A percentile compares a stretch with the other conserved stretches of the same genome.
Conservation (phyloP, 2,797 vertebrate genomes). For the Chaunax sp. region DNA sequence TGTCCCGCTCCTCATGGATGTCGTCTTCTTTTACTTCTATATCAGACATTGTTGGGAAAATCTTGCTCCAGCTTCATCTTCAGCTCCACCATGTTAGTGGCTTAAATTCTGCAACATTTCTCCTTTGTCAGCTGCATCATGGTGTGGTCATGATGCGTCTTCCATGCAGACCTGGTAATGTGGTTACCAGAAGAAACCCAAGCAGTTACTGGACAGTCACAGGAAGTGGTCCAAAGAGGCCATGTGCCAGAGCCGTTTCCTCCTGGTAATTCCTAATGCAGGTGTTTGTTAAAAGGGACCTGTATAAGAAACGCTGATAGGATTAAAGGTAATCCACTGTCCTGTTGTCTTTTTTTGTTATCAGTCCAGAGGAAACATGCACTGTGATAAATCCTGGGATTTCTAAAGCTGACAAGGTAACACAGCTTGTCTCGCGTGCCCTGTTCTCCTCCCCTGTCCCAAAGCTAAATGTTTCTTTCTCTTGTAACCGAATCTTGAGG, state of each 20-base stretch:
- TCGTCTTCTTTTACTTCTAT: constrained; percentile 9
- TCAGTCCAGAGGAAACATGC: constrained; percentile 42
- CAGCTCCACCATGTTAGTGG: constrained; percentile 13
- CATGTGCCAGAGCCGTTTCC: constrained; percentile 50
- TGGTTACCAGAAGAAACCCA: constrained; percentile 43
- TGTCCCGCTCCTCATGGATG: constrained; percentile 8
- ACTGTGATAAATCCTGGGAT: constrained; percentile 51
- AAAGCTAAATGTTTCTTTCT: constrained; percentile 48
- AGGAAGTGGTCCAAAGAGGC: constrained; percentile 36
- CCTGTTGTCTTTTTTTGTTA: constrained; percentile 58
- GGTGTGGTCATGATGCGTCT: constrained; percentile 30
- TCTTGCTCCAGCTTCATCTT: constrained; percentile 11
- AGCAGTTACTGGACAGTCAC: not conserved
- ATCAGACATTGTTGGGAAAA: constrained; percentile 14
- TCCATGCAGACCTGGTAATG: constrained; percentile 42
- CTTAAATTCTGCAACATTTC: constrained; percentile 7
- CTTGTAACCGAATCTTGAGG: constrained; percentile 67
- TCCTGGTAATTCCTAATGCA: constrained; percentile 62
- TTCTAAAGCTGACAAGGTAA: constrained; percentile 60
- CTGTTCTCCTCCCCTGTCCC: constrained; percentile 44
- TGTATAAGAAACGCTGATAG: constrained; percentile 58
- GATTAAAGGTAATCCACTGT: constrained; percentile 77
- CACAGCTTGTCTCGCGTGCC: constrained; percentile 63
- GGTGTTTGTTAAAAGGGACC: constrained; percentile 60
- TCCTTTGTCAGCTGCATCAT: constrained; percentile 21